Evolutionary conservation across 2,888 invertebrate genomes (phyloP), one percentile per base, ranked within the genome.

Genomic region (Trichopria drosophilae): DNA sequence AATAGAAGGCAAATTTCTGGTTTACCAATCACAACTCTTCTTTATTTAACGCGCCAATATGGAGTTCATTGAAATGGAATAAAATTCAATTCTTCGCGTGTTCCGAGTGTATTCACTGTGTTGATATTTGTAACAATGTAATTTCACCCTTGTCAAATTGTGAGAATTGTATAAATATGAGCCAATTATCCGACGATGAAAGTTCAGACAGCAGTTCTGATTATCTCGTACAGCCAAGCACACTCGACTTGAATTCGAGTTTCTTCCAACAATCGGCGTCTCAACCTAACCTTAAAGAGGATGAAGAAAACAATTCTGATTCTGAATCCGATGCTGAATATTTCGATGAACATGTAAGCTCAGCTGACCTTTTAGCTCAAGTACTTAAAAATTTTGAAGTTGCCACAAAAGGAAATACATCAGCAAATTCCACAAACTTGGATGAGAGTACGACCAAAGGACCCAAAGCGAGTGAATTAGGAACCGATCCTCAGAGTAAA

Each of bases 321-420:
- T 82, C 81, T 62, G 84, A 84, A 37, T 84, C 84, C 3, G 88
- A 88, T 64, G 79, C 83, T 42, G 86, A 84, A 58, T 82, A 86
- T 67, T 86, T 85, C 83, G 87, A 88, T 6, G 88, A 89, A 40
- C 82, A 84, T 78, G 44, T 60, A 6, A 70, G 53, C 20, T 60
- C 61, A 6, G 56, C 65, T 1, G 65, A 68, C 16, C 43, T 72
- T 3, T 58, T 76, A 19, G 60, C 69, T 16, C 65, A 71, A 43
- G 69, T 76, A 13, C 44, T 71, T 26, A 68, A 66, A 46, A 73
- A 75, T 53, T 60, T 75, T 6, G 67, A 73, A 39, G 60, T 52
- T 36, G 32, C 51, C 0, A 57, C 62, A 13, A 53, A 52, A 19
- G 9, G 18, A 28, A n/a, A n/a, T n/a, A 15, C 0, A 16, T 20